A percentile compares a stretch with the other conserved stretches of the same genome.
phyloP scores from a whole-genome alignment of 92 coral and sea anemone genomes.

The Epizoanthus ramosus region DNA sequence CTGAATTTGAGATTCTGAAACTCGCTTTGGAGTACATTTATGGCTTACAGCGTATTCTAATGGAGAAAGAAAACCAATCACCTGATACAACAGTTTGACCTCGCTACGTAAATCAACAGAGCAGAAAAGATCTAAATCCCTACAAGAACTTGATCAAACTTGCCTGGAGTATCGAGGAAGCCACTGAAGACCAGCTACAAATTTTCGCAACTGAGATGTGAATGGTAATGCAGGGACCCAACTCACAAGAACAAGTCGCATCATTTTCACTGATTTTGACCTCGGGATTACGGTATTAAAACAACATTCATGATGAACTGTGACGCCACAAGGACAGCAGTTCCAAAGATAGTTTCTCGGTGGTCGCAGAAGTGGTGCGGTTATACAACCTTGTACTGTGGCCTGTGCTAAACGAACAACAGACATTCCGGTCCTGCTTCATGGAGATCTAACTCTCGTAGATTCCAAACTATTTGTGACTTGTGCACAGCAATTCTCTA shows the following conservation, averaged over 20 bases:
- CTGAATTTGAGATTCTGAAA: conserved; percentile 60
- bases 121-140: conserved; percentile 2
- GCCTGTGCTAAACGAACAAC: conserved; percentile 6
- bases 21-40: conserved; percentile 66
- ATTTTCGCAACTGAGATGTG: background rate
- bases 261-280: background rate
- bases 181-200: no score
- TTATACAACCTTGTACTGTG: background rate
- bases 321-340: no score
- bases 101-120: conserved; percentile 7
- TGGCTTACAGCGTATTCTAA: conserved; percentile 53
- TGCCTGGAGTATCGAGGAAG: conserved; percentile 10
- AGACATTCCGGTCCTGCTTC: background rate
- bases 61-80: conserved; percentile 34
- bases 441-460: background rate
- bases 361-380: background rate
- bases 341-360: background rate
- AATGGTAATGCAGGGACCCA: background rate
- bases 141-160: background rate
- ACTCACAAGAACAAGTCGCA: background rate
- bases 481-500: conserved; percentile 21
- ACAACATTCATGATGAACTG: no score
- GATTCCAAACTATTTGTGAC: background rate
- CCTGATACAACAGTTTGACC: conserved; percentile 23
- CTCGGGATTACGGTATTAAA: no score